Base-by-base conservation (phyloP, 2,113 vertebrate species). In the Gasterosteus aculeatus region DNA sequence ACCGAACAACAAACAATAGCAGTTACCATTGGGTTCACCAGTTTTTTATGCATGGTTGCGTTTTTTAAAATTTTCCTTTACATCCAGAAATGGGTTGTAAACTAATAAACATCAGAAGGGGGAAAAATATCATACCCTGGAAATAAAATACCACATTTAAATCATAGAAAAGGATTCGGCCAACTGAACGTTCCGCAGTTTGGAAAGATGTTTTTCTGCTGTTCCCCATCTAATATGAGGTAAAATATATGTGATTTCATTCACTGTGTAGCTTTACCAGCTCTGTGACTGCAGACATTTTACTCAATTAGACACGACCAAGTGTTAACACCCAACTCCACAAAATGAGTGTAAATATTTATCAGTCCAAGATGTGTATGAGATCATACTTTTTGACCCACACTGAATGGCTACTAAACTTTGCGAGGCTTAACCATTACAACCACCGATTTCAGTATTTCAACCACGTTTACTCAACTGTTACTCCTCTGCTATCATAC, bases 391-490 rank as follows among this genome's bases (percentile, higher is more conserved):
- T 76, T 58, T 44, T 8, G 39, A 1, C 39, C 5, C 51, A 35
- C 53, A 65, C 68, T 72, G 57, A 29, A 64, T 69, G 19, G 38
- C 16, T 14, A 5, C 49, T 15, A 10, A 57, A 77, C 29, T 58
- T 31, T 35, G 31, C 31, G 51, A 61, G 38, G 16, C 12, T 58
- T 31, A 60, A 66, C 66, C 19, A 26, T 29, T n/a, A 51, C n/a
- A 51, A 51, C 49, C 49, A 51, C 53, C 64, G 33, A 77, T 41
- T 69, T 69, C 53, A 51, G 42, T 33, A 61, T 70, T 69, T 53
- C 22, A 29, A 26, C 12, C 7, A 29, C 22, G 11, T 53, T 38
- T 16, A 15, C 38, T 65, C 29, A 72, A 35, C 59, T 39, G 39
- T 65, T 69, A 22, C 26, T 57, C 9, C 3, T 39, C 12, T 53